Evolutionary conservation across 2,888 invertebrate genomes (phyloP), one percentile per base, ranked within the genome.

Genomic region (Napeogenes inachia): DNA sequence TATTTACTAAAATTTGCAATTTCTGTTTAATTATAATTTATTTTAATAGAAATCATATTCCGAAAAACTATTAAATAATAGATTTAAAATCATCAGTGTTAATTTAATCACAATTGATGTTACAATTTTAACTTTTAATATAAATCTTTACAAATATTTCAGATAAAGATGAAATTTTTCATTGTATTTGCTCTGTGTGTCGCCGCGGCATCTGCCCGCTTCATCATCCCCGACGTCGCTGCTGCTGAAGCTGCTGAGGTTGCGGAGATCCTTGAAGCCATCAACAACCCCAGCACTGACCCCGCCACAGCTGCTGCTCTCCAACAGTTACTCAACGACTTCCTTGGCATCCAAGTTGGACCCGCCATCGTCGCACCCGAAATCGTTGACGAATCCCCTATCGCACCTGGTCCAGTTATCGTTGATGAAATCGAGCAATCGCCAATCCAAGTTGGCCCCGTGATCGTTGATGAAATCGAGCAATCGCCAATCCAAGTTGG

Each of bases 181-280:
- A 53, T 82, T 50, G 80, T 79, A 57, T 71, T 87, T 70, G 78
- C 82, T 53, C 71, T 84, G 53, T 73, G 84, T 75, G 82, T 75
- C 45, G 66, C 67, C 53, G 62, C 58, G 47, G 62, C 60, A 12
- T 60, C 64, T 30, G 66, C 66, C 32, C 55, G 69, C 66, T 54
- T 66, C 50, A 30, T 63, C 56, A 62, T 66, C 57, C 64, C 67
- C 21, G 64, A 46, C 32, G 47, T 59, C 30, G 45, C 62, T 6
- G 69, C 60, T 12, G 72, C 59, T 30, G 72, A 65, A 62, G 54
- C 57, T 45, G 21, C 69, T 53, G 67, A 74, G 65, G 33, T 73
- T 33, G 64, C 72, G 32, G 69, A 73, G 67, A 79, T 82, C 72
- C 69, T 82, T 60, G 78, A 73, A 58, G 82, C 84, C 70, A 83